Base-by-base conservation (phyloP, 2,888 invertebrate genomes). In the Carabus problematicus region DNA sequence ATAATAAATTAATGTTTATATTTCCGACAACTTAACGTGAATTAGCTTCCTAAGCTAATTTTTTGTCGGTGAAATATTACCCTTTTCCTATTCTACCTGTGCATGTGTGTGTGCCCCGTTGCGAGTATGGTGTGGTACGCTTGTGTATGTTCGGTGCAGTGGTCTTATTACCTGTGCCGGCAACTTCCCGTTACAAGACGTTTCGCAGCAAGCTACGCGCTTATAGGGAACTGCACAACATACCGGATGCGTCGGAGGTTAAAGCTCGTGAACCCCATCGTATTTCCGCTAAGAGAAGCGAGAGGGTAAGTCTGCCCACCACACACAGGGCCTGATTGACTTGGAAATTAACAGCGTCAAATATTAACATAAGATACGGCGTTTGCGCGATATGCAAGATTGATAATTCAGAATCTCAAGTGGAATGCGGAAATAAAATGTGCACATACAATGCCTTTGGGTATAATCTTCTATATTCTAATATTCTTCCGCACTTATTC, bases 211-310 rank as follows among this genome's bases (percentile, higher is more conserved):
- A 29, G 29, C 3, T 29, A 3, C 29, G 29, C 29, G 29, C 29
- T 29, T 29, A 6, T 29, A 29, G 29, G 2, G 3, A 6, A 29
- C 3, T 29, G 18, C 19, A 18, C 52, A 19, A 9, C 6, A 52
- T 52, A 52, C 52, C 52, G 52, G 52, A 52, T 18, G 14, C 52
- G 52, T 18, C 52, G 52, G 52, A 16, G 16, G 52, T 6, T 52
- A 52, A 52, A 52, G 18, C 52, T 52, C 52, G 11, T 52, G 52
- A 11, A 16, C 19, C 52, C 14, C 52, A 29, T 29, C 29, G 29
- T 29, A 29, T 6, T 52, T 52, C 52, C 52, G 52, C 18, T 14
- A 16, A 14, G 29, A 29, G 29, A 29, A 29, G 29, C 29, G 6
- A 6, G 29, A 52, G 52, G 52, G 52, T 52, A 19, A 16, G 12